Conservation (phyloP, 1,140 invertebrate species). For the Vanessa atalanta region DNA sequence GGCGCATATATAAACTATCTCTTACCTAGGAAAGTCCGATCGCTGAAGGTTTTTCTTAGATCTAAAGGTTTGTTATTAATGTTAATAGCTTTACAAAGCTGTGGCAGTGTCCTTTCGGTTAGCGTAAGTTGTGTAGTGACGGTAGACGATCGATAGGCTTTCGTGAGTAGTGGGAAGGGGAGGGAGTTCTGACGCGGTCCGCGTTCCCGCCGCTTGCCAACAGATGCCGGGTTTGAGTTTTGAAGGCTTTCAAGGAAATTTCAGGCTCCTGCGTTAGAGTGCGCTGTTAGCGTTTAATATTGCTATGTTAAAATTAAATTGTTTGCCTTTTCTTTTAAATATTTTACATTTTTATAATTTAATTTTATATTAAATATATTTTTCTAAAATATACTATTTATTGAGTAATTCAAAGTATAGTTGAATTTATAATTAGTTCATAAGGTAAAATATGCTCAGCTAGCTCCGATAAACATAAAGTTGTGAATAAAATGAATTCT, state of each 20-base stretch:
- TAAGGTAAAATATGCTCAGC: too few species aligned
- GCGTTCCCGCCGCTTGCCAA: constrained; percentile 50
- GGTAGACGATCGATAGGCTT: constrained; percentile 67
- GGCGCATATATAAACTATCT: constrained; percentile 39
- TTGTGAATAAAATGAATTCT: too few species aligned
- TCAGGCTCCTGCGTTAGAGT: constrained; percentile 46
- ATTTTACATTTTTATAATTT: background rate
- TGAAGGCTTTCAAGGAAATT: constrained; percentile 50
- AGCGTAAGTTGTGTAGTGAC: constrained; percentile 68
- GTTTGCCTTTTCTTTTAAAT: background rate
- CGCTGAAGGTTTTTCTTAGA: constrained; percentile 43
- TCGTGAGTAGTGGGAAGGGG: constrained; percentile 44
- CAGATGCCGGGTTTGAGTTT: constrained; percentile 59
- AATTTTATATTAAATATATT: too few species aligned
- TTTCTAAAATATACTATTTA: too few species aligned
- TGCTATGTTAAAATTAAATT: background rate
- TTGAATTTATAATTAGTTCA: too few species aligned
- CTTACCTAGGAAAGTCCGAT: constrained; percentile 48
- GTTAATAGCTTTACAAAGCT: constrained; percentile 47
- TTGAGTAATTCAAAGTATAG: too few species aligned
- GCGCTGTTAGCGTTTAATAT: constrained; percentile 36
- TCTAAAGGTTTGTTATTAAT: constrained; percentile 40
- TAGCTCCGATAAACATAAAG: too few species aligned
- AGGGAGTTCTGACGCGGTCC: constrained; percentile 33
- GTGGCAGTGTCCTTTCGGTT: constrained; percentile 63